phyloP scores from a whole-genome alignment of 1,140 invertebrate genomes.

The Drosophila serrata region DNA sequence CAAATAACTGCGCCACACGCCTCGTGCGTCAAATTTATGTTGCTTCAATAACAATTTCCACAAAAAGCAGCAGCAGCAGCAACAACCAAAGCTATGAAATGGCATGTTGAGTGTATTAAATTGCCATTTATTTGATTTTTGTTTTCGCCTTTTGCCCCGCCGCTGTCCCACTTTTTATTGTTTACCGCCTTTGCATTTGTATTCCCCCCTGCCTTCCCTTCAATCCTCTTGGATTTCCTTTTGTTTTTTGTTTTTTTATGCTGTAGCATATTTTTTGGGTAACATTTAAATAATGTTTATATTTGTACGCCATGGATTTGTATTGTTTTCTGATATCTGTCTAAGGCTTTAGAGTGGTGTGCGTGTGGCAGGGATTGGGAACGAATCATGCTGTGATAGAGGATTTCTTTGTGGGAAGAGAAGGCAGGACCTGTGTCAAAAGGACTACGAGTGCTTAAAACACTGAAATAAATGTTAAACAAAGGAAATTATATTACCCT shows the following conservation, averaged over 20 bases:
- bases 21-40: slow-evolving; percentile 76
- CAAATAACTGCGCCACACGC: slow-evolving; percentile 68
- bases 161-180: slow-evolving; percentile 50
- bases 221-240: slow-evolving; percentile 8
- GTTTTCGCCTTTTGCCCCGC: slow-evolving; percentile 49
- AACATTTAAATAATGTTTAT: slow-evolving; percentile 79
- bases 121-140: slow-evolving; percentile 82
- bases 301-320: slow-evolving; percentile 66
- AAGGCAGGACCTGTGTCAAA: slow-evolving; percentile 4
- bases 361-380: slow-evolving; percentile 43
- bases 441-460: background rate
- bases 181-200: slow-evolving; percentile 15
- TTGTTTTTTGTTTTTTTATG: slow-evolving; percentile 41
- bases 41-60: slow-evolving; percentile 79
- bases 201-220: background rate
- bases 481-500: slow-evolving; percentile 6
- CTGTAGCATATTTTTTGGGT: slow-evolving; percentile 68
- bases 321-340: slow-evolving; percentile 68
- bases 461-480: slow-evolving; percentile 7
- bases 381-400: slow-evolving; percentile 34
- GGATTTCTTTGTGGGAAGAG: slow-evolving; percentile 26
- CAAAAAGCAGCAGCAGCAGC: slow-evolving; percentile 26
- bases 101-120: slow-evolving; percentile 81
- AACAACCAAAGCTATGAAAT: slow-evolving; percentile 51
- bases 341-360: slow-evolving; percentile 20